phyloP scores from a whole-genome alignment of 2,797 vertebrate species.

The Mionectes olivaceus region DNA sequence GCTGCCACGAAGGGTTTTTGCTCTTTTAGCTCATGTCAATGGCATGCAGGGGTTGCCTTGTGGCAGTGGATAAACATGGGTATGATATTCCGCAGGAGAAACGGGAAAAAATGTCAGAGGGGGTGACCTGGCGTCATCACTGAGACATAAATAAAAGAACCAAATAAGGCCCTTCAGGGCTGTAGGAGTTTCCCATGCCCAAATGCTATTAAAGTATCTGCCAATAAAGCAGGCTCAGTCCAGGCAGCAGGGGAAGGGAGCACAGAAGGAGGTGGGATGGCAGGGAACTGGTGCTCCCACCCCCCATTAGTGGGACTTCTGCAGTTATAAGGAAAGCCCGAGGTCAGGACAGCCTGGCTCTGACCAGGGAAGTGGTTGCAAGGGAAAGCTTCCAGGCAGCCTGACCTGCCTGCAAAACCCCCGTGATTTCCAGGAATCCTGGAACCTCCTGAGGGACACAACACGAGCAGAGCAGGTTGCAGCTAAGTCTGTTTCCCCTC shows the following conservation, averaged over 20 bases:
- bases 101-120: constrained; percentile 32
- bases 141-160: background rate
- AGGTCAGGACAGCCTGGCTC: background rate
- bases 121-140: background rate
- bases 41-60: constrained; percentile 56
- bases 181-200: background rate
- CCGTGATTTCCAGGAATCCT: background rate
- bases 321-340: background rate
- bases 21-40: constrained; percentile 45
- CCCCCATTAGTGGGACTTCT: background rate
- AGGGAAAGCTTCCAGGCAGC: background rate
- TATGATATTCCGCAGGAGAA: constrained; percentile 5
- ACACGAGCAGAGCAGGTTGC: background rate
- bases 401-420: background rate
- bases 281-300: background rate
- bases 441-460: accelerated
- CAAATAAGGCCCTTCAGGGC: constrained; percentile 6
- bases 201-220: background rate
- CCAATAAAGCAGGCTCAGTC: accelerated
- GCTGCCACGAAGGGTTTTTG: background rate
- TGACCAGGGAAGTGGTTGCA: background rate
- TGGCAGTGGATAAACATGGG: constrained; percentile 15
- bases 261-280: background rate
- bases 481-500: background rate
- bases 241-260: background rate